Evolutionary conservation across 2,113 vertebrate species (phyloP), one percentile per base, ranked within the genome.

Genomic region (Ciconia stormi): DNA sequence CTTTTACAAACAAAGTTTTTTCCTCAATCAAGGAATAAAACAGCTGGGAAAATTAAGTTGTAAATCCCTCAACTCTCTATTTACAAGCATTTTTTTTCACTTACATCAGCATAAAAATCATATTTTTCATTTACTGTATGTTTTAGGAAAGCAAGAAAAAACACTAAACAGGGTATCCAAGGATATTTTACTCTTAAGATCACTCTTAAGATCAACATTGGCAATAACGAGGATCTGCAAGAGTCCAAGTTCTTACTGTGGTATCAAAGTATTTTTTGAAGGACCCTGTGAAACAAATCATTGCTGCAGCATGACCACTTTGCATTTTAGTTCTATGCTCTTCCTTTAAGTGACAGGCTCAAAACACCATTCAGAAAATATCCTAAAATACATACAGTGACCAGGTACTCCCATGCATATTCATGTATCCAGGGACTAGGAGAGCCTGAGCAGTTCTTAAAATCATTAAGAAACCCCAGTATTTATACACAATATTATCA

Each of bases 401-500:
- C 3, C 44, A 65, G 25, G 16, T 23, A 58, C 7, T 16, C 19
- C 12, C 16, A 9, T 3, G 3, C 26, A 79, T 0, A 0, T 7
- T 61, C 40, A 20, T 13, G 8, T 7, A 30, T 15, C 15, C 58
- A 38, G 10, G 21, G 5, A 17, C 11, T 27, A 22, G 23, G 26
- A 87, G 10, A 69, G 42, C 23, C 46, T 29, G 3, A 80, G 26
- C 32, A 90, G 16, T 26, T 89, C 69, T 25, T 26, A 29, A 62
- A 77, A 53, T 30, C 10, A 65, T 25, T 38, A 63, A 40, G 26
- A 63, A 89, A 42, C 7, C 1, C 22, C 16, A 44, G 4, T 11
- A 40, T 34, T 85, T 30, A 84, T 18, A 52, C 4, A 32, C 13
- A 63, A 4, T 1, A 55, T 2, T 36, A 17, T 13, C 71, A 93